Evolutionary conservation across 1,140 invertebrate species (phyloP).

Genomic region (Mamestra configurata): DNA sequence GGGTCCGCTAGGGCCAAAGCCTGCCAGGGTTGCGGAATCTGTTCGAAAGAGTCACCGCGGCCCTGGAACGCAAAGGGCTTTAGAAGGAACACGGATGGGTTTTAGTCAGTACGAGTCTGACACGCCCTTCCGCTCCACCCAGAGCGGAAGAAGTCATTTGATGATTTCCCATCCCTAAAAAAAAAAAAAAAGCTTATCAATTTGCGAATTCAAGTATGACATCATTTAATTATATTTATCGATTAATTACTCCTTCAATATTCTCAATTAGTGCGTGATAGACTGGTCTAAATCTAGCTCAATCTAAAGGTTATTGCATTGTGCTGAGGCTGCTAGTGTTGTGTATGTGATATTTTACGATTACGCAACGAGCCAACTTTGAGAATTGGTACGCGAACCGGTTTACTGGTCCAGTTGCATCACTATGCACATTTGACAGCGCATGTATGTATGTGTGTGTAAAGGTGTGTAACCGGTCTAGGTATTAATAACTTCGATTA

Average conservation of each 20-base stretch:
- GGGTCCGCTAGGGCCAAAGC: too few species aligned
- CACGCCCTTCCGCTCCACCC: too few species aligned
- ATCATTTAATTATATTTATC: conserved; percentile 30
- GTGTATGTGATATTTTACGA: conserved; percentile 48
- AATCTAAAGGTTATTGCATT: conserved; percentile 46
- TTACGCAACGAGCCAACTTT: conserved; percentile 54
- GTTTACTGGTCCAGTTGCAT: conserved; percentile 57
- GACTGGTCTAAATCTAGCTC: conserved; percentile 51
- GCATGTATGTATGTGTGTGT: conserved; percentile 41
- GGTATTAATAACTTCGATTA: conserved; percentile 37
- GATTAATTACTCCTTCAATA: conserved; percentile 23
- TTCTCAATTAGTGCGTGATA: conserved; percentile 31
- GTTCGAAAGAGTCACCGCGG: too few species aligned
- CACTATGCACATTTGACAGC: conserved; percentile 53
- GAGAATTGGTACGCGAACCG: conserved; percentile 55
- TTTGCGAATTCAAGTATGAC: conserved; percentile 10
- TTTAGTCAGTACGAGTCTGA: too few species aligned
- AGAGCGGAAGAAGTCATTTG: too few species aligned
- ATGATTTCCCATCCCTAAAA: too few species aligned
- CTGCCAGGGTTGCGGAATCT: too few species aligned
- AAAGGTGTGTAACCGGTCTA: conserved; percentile 40
- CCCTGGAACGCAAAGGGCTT: too few species aligned
- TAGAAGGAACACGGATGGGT: too few species aligned
- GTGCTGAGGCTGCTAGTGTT: not conserved
- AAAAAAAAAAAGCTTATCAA: too few species aligned